These are phyloP conservation scores for Oreochromis mossambicus DNA, from an alignment of 2,797 vertebrate species.

Conservation along the genomic window DNA sequence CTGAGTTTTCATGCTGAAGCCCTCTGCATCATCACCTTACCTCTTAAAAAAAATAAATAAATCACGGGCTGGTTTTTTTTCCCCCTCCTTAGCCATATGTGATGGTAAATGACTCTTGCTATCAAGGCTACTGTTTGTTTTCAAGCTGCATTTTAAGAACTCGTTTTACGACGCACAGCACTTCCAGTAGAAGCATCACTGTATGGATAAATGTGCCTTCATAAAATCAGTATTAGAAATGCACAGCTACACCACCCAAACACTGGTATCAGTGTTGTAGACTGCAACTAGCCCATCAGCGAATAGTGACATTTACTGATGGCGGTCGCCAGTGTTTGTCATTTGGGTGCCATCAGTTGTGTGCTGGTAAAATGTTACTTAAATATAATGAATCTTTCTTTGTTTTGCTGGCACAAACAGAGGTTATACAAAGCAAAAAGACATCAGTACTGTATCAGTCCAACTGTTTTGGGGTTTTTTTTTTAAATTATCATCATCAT, in stretches of 20 bases:
- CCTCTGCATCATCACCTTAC: background rate
- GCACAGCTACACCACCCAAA: background rate
- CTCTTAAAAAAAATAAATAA: background rate
- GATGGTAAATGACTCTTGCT: background rate
- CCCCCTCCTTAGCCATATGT: background rate
- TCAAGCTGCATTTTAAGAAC: background rate
- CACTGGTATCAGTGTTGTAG: background rate
- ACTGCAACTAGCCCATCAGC: background rate
- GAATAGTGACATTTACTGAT: background rate
- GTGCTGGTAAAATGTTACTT: background rate
- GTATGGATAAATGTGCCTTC: background rate
- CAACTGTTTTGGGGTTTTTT: rapidly evolving
- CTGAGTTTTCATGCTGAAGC: background rate
- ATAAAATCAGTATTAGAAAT: background rate
- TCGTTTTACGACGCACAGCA: background rate
- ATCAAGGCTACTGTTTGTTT: background rate
- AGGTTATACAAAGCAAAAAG: background rate
- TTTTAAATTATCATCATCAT: background rate
- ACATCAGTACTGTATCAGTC: background rate
- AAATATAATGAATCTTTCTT: background rate
- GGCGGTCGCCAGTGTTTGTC: background rate
- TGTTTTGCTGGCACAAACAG: background rate
- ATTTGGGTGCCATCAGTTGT: background rate
- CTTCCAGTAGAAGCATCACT: background rate
- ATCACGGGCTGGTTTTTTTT: background rate